Conservation (phyloP, 2,797 vertebrate genomes). For the Zalophus californianus region DNA sequence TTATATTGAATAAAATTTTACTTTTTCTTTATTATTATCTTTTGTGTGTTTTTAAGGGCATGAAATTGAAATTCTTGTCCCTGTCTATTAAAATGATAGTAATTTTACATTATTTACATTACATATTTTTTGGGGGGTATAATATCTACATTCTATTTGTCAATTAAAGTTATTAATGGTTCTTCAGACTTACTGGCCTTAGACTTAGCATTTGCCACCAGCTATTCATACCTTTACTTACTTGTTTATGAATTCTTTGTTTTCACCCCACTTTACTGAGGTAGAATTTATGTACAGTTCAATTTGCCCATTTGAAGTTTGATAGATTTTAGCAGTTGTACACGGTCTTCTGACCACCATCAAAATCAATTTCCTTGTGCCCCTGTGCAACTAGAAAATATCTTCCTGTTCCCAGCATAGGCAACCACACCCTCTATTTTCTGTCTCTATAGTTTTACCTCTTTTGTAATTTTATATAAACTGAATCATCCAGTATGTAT, state of each 20-base stretch:
- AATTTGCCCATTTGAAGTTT: not conserved
- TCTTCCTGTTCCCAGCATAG: not conserved
- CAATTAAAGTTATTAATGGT: not conserved
- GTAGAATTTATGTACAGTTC: not conserved
- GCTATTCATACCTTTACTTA: not conserved
- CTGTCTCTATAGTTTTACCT: no score
- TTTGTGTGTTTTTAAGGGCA: not conserved
- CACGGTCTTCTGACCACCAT: not conserved
- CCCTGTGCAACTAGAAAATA: not conserved
- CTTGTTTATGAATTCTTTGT: not conserved
- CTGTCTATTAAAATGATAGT: not conserved
- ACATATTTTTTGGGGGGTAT: not conserved
- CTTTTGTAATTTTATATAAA: no score
- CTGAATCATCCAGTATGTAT: no score
- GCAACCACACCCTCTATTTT: not conserved
- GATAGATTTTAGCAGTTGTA: not conserved
- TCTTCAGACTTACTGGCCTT: not conserved
- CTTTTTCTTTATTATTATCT: not conserved
- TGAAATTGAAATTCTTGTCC: not conserved
- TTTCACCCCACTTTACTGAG: not conserved
- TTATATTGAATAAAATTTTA: not conserved
- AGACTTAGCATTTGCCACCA: not conserved
- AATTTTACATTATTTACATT: not conserved
- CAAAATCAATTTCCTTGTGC: not conserved
- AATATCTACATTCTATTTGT: not conserved